These are phyloP conservation scores for Theonella swinhoei DNA, from an alignment of 37 sponge, comb jelly and placozoan genomes.

Conservation along the genomic window DNA sequence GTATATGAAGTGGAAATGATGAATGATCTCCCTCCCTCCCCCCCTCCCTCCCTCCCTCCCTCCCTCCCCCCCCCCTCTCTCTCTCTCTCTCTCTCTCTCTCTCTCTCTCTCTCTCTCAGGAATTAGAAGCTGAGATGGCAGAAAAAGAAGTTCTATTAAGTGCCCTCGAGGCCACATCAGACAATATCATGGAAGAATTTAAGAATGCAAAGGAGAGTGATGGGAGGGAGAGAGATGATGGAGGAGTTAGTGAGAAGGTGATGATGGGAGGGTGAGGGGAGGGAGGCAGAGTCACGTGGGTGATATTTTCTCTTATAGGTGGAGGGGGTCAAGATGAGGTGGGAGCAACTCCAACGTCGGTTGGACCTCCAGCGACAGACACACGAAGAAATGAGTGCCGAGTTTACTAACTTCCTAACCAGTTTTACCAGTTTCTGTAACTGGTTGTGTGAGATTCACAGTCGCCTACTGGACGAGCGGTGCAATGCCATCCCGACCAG, in stretches of 20 bases:
- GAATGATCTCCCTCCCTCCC: not conserved
- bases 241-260: not conserved
- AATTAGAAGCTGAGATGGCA: conserved; percentile 1
- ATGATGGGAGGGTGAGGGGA: not conserved
- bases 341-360: conserved; percentile 3
- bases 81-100: not conserved
- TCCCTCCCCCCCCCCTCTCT: not conserved
- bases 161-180: conserved; percentile 17
- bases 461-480: conserved; percentile 25
- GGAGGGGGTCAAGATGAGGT: not conserved
- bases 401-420: conserved; percentile 11
- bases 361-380: not conserved
- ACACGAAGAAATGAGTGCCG: not conserved
- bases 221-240: not conserved
- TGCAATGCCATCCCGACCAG: conserved; percentile 1
- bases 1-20: not conserved
- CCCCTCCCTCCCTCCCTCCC: not conserved
- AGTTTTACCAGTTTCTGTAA: not conserved
- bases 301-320: not conserved
- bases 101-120: not conserved
- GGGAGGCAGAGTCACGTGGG: not conserved
- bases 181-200: conserved; percentile 29
- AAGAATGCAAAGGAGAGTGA: not conserved
- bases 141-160: conserved; percentile 6
- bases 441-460: conserved; percentile 39